Percentiles rank a stretch among this genome's conserved stretches.
Conservation (phyloP, 2,888 invertebrate genomes). For the Polyommatus icarus region DNA sequence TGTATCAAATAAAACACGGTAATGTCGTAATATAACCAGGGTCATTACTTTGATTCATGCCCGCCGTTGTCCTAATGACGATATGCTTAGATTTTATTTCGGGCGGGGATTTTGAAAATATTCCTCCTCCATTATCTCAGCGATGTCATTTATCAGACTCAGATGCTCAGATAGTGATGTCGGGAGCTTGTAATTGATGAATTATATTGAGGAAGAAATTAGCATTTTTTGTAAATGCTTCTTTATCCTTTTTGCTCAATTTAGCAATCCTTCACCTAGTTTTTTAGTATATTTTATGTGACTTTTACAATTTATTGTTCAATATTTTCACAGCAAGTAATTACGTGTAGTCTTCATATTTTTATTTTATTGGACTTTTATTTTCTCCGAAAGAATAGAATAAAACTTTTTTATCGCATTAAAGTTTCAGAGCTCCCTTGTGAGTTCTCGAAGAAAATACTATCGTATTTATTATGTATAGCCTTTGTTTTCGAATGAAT, state of each 20-base stretch:
- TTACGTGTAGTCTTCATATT: not conserved
- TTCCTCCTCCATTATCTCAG: constrained; percentile 58
- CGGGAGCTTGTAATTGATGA: constrained; percentile 24
- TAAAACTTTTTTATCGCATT: not conserved
- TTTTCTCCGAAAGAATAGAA: not conserved
- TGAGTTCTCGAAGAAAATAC: not conserved
- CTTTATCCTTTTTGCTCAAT: not conserved
- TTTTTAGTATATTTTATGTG: not conserved
- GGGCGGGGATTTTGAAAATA: constrained; percentile 53
- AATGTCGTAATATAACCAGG: constrained; percentile 54
- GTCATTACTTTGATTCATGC: constrained; percentile 64
- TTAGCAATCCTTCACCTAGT: constrained; percentile 31
- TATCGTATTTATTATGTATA: constrained; percentile 27
- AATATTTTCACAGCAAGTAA: not conserved
- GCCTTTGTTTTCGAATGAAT: not conserved
- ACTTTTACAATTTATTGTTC: not conserved
- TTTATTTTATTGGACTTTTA: not conserved
- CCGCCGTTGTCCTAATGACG: constrained; percentile 62
- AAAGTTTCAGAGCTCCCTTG: constrained; percentile 1
- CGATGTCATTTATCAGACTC: constrained; percentile 55
- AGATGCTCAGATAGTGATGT: constrained; percentile 29
- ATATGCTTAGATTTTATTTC: constrained; percentile 52
- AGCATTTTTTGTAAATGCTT: constrained; percentile 11
- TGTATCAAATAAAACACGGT: constrained; percentile 53
- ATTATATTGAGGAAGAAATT: constrained; percentile 23